Evolutionary conservation across 2,113 vertebrate species (phyloP).

Genomic region (Dascyllus trimaculatus): DNA sequence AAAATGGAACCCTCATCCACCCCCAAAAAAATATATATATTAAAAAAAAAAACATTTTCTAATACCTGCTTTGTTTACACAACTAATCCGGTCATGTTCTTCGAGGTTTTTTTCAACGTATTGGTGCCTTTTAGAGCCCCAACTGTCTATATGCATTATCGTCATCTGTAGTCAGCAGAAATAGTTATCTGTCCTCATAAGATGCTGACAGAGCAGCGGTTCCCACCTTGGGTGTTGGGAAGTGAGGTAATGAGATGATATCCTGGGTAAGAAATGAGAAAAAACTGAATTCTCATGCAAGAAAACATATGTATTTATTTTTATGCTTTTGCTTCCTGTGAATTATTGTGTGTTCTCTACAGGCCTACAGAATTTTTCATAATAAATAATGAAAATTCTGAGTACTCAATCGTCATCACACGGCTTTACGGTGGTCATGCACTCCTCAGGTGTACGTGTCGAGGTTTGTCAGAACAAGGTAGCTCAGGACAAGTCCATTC

Average conservation of each 20-base stretch:
- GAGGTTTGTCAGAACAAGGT: no score
- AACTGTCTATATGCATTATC: slow-evolving; percentile 3
- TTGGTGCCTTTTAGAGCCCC: background rate
- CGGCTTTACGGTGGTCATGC: background rate
- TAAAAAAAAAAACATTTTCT: background rate
- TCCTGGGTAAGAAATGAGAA: background rate
- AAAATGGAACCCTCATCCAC: no score
- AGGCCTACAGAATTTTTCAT: no score
- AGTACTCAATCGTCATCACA: background rate
- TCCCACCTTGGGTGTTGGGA: background rate
- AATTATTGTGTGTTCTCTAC: background rate
- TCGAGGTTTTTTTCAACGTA: background rate
- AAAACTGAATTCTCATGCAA: background rate
- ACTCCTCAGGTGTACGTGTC: no score
- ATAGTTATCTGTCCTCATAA: slow-evolving; percentile 2
- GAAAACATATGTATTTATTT: background rate
- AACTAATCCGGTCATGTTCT: background rate
- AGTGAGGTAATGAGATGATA: background rate
- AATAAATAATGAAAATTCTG: no score
- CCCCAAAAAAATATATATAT: no score
- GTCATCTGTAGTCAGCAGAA: slow-evolving; percentile 1
- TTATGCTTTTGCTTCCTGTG: background rate
- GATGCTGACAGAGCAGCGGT: slow-evolving; percentile 4
- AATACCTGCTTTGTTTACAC: background rate
- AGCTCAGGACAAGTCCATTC: slow-evolving; percentile 1